Percentiles rank a stretch among this genome's conserved stretches.
Evolutionary conservation across 64 coral and sea anemone species (phyloP).

Genomic region (Montipora foliosa): DNA sequence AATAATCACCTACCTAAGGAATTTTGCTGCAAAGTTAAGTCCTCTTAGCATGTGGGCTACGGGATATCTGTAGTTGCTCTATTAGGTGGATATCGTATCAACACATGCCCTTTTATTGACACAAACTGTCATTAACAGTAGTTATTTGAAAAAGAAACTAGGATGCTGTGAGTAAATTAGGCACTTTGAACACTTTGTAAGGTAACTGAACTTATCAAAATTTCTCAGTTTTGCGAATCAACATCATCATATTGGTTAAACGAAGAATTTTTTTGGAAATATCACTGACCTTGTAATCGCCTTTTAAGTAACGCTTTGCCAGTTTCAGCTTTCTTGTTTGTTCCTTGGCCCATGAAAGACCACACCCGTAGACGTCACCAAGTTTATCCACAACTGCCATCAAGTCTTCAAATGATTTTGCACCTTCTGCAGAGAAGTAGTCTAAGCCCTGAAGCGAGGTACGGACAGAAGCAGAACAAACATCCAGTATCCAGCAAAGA

Average conservation of each 20-base stretch:
- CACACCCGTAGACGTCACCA: not conserved
- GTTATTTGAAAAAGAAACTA: no score
- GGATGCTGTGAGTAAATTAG: no score
- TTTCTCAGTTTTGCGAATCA: no score
- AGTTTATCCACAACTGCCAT: not conserved
- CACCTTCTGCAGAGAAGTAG: not conserved
- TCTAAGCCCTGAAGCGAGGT: slow-evolving; percentile 1
- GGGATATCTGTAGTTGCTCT: no score
- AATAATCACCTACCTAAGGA: not conserved
- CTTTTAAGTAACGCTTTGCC: not conserved
- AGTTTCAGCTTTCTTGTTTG: not conserved
- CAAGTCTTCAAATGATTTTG: not conserved
- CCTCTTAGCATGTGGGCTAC: not conserved
- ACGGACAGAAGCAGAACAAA: slow-evolving; percentile 39
- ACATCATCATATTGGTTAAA: not conserved
- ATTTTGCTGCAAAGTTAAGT: not conserved
- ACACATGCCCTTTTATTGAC: no score
- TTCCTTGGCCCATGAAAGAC: not conserved
- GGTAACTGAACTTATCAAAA: no score
- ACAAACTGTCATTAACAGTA: no score
- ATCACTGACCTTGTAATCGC: not conserved
- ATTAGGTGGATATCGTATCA: no score
- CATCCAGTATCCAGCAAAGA: slow-evolving; percentile 11
- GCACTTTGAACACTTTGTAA: no score
- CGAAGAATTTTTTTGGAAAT: not conserved